Evolutionary conservation across 2,888 invertebrate genomes (phyloP), one percentile per base, ranked within the genome.

Genomic region (Actias luna): DNA sequence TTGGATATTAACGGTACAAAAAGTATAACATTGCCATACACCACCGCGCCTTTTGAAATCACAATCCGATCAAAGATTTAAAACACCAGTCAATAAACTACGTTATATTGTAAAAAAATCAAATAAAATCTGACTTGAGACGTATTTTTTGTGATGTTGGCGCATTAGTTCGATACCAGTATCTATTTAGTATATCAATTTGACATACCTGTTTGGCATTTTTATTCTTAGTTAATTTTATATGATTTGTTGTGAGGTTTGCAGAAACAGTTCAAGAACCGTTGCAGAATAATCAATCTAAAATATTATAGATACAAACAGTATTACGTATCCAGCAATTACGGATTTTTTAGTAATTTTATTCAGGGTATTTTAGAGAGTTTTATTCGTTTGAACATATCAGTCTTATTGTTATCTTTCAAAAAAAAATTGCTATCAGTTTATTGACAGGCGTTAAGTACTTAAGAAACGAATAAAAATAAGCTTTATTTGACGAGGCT

Each of bases 71-170:
- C 85, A 84, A 76, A 80, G 76, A 80, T 78, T 82, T 77, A 77
- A 78, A 75, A 75, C 75, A 74, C 78, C 83, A 79, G 75, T 76
- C 71, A 71, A 71, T 72, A 73, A 73, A 75, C 74, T 59, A 73
- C 10, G 46, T 76, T 75, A 69, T 75, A 75, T 77, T 77, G 78
- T 77, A 81, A 42, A 57, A n/a, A 57, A 83, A 83, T 84, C 78
- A 79, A 86, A 85, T 84, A 78, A 80, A 79, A 76, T 79, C 77
- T 72, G 67, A n/a, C 66, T 71, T 71, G 74, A 76, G 66, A 82
- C 86, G 86, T 86, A 86, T 78, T 80, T 80, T 80, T 78, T 72
- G 65, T 39, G 63, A 74, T 70, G 72, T 69, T 64, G 65, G 64
- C 71, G 85, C 68, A 86, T 86, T 85, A 86, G 75, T 29, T 72